Base-by-base conservation (phyloP, 2,113 vertebrate genomes). In the Callopanchax toddi region DNA sequence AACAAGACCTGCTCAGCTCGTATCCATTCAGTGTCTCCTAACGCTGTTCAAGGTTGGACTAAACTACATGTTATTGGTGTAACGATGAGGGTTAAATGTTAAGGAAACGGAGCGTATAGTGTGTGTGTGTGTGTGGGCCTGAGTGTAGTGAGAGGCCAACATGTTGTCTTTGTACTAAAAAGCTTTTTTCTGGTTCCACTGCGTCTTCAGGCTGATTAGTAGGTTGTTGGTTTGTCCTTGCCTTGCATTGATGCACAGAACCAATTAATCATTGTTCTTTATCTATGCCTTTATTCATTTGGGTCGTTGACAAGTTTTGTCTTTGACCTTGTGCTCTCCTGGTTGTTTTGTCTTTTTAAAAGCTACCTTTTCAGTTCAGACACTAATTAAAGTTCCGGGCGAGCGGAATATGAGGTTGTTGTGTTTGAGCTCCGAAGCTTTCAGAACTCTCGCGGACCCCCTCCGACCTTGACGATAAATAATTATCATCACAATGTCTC, bases 211-310 rank as follows among this genome's bases (percentile, higher is more conserved):
- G 23, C 76, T 76, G 78, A 86, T 85, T 67, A 62, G 65, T 55
- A 13, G 67, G 60, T 67, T 55, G 64, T 37, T 22, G 39, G 54
- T 70, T 78, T 70, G 81, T 81, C 82, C 78, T 84, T 84, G 86
- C 56, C 56, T 60, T 60, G 56, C 74, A 78, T 76, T 61, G 82
- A 86, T 63, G 80, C 67, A 23, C 67, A 43, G 44, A 37, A 65
- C 71, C 84, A 83, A 84, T 86, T 84, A 85, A 86, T 87, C 82
- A 70, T 61, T 79, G 80, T 76, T 85, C 86, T 86, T 86, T 85
- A 88, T 87, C 82, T 81, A 6, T 51, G 78, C 87, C 86, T 84
- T 79, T 86, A 65, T 82, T 85, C 60, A 74, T 85, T 62, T 55
- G 79, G 77, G 72, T 64, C 46, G 12, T 59, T 68, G 71, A 69